These are phyloP conservation scores for Rapana venosa DNA, from an alignment of 2,888 invertebrate species.

Conservation along the genomic window DNA sequence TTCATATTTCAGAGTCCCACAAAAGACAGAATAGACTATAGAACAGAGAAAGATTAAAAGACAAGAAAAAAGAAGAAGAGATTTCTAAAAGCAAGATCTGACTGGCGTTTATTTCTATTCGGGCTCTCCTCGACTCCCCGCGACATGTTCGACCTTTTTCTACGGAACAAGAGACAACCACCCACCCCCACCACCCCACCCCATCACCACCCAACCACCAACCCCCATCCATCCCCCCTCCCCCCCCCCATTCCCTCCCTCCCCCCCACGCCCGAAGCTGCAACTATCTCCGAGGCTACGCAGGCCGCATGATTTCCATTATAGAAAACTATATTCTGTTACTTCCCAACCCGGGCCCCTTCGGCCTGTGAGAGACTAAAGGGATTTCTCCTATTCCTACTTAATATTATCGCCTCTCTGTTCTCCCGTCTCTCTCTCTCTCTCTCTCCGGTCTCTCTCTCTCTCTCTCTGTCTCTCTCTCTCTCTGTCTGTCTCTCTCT, in stretches of 20 bases:
- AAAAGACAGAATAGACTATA: neutral
- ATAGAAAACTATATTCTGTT: slow-evolving; percentile 47
- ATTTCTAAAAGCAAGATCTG: neutral
- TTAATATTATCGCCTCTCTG: slow-evolving; percentile 40
- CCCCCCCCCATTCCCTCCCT: too few relatives aligned
- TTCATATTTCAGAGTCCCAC: neutral
- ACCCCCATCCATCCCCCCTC: too few relatives aligned
- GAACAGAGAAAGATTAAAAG: too few relatives aligned
- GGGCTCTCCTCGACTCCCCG: too few relatives aligned
- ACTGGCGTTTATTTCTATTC: neutral
- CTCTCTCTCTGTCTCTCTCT: too few relatives aligned
- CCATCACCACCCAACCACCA: too few relatives aligned
- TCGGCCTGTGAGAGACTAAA: slow-evolving; percentile 28
- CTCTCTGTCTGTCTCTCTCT: too few relatives aligned
- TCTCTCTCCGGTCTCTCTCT: too few relatives aligned
- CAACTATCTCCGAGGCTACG: slow-evolving; percentile 32
- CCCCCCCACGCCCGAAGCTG: neutral
- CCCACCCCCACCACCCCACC: too few relatives aligned
- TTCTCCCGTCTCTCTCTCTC: slow-evolving; percentile 4
- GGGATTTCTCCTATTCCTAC: slow-evolving; percentile 41
- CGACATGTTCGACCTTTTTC: slow-evolving; percentile 26
- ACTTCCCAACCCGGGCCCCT: slow-evolving; percentile 11
- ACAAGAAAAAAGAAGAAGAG: neutral
- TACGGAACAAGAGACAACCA: too few relatives aligned
- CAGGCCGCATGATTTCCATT: slow-evolving; percentile 41